Conservation (phyloP, 2,113 vertebrate species). For the Microcebus griseorufus region DNA sequence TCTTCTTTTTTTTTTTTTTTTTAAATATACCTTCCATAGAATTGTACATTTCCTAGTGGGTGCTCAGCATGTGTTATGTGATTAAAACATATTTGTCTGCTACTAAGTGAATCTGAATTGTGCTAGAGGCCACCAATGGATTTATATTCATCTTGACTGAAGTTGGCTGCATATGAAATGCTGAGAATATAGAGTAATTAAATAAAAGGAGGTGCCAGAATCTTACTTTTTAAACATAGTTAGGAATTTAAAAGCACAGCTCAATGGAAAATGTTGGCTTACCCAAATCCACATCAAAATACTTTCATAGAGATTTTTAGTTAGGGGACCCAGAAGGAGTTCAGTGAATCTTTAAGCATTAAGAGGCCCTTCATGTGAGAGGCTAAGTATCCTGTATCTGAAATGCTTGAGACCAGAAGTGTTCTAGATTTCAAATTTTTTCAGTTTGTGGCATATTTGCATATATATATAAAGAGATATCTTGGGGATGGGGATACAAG, state of each 20-base stretch:
- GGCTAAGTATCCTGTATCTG: not conserved
- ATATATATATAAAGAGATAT: not conserved
- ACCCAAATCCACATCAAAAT: not conserved
- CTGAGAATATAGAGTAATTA: not conserved
- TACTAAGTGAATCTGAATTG: not conserved
- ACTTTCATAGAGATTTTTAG: not conserved
- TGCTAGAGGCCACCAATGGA: not conserved
- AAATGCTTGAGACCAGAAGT: not conserved
- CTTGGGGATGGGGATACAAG: not conserved
- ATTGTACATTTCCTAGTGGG: not conserved
- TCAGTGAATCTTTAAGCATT: not conserved
- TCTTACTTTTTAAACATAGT: not conserved
- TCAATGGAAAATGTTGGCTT: not conserved
- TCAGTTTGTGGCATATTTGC: not conserved
- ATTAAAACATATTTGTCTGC: not conserved
- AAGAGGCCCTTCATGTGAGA: not conserved
- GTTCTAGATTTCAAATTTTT: not conserved
- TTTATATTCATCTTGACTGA: not conserved
- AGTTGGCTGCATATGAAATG: not conserved
- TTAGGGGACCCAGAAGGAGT: too few relatives aligned
- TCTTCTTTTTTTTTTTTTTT: too few relatives aligned
- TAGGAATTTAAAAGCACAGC: not conserved
- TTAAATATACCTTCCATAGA: not conserved
- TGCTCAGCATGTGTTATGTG: not conserved
- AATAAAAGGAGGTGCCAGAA: too few relatives aligned